Evolutionary conservation across 2,888 invertebrate genomes (phyloP), one percentile per base, ranked within the genome.

Genomic region (Brachylomia viminalis): DNA sequence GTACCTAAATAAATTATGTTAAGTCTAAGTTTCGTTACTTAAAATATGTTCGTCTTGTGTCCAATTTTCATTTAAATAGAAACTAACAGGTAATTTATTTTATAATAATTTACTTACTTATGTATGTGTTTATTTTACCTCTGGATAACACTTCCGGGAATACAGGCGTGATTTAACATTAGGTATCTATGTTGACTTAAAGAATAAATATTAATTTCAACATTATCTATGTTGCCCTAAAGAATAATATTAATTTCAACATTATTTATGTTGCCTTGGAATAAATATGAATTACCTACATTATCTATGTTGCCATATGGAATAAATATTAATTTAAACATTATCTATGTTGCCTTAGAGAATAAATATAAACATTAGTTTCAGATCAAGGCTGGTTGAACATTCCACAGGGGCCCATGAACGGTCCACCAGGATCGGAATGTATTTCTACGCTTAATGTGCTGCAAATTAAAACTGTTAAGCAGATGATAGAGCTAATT

Each of bases 61-160:
- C 0, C 3, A 47, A 23, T 30, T 13, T 56, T 58, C 23, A 47
- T 66, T 45, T 47, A 79, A 69, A 47, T 23, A 56, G 0, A 20
- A 52, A 38, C 7, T n/a, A 30, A 38, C 54, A 80, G 79, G 79
- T 80, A 80, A 66, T 82, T 47, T n/a, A 56, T 68, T 74, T 56
- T 33, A 45, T 42, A 70, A 33, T 33, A n/a, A n/a, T n/a, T n/a
- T n/a, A n/a, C n/a, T n/a, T n/a, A n/a, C n/a, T n/a, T n/a, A n/a
- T n/a, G n/a, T n/a, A n/a, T 62, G 11, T 66, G 1, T 67, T 56
- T 45, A 56, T 52, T 30, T 73, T 67, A 47, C 23, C 17, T 49
- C 66, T 66, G 17, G 6, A 23, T 33, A 49, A 49, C n/a, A n/a
- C n/a, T n/a, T n/a, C n/a, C n/a, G n/a, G n/a, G n/a, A n/a, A n/a